Evolutionary conservation across 2,113 vertebrate genomes (phyloP).

Genomic region (Dicrurus megarhynchus): DNA sequence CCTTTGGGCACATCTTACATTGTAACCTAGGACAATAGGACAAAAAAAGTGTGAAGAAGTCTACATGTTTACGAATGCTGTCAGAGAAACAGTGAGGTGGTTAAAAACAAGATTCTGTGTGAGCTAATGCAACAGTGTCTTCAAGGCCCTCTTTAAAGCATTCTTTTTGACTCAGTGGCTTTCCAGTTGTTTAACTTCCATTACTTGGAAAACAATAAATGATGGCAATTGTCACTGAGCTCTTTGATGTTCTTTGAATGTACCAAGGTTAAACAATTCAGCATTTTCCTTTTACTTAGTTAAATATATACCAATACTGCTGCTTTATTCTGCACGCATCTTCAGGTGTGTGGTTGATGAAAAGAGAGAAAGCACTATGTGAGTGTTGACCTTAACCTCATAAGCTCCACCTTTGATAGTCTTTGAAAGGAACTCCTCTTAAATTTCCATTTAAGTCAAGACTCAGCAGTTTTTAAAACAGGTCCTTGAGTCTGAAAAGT

Average conservation of each 20-base stretch:
- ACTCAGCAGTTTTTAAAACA: neutral
- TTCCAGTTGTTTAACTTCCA: neutral
- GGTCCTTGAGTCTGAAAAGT: neutral
- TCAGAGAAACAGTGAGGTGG: neutral
- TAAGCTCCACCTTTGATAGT: neutral
- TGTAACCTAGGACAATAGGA: too few species aligned
- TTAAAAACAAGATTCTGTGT: neutral
- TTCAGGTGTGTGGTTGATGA: neutral
- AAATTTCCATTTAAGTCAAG: neutral
- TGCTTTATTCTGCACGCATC: neutral
- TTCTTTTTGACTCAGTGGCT: neutral
- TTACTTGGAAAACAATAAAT: neutral
- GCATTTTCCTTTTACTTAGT: neutral
- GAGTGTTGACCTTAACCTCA: neutral
- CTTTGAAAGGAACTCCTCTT: neutral
- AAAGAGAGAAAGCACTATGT: neutral
- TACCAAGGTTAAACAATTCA: neutral
- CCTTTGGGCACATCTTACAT: too few species aligned
- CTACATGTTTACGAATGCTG: neutral
- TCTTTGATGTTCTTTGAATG: neutral
- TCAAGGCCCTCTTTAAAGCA: neutral
- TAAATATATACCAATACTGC: neutral
- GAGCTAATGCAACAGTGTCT: neutral
- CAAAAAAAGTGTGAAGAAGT: neutral
- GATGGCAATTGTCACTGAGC: neutral